Percentiles rank a stretch among this genome's conserved stretches.
Evolutionary conservation across 2,888 invertebrate genomes (phyloP).

Genomic region (Nymphalis urticae): DNA sequence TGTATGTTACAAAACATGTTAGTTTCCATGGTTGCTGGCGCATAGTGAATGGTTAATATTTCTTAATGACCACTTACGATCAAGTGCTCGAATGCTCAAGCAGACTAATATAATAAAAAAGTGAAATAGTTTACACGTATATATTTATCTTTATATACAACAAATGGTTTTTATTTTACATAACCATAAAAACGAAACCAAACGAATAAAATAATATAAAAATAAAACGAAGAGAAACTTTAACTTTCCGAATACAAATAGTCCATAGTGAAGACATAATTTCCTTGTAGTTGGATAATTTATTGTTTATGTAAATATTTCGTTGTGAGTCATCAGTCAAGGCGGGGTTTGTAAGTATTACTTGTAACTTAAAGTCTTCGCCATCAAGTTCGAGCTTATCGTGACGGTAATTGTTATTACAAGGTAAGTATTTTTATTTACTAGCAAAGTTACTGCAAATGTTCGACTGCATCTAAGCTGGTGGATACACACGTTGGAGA

Average conservation of each 20-base stretch:
- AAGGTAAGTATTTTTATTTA: not conserved
- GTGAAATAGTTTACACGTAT: too few relatives aligned
- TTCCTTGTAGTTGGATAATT: constrained; percentile 28
- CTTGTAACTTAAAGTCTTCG: not conserved
- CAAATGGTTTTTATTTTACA: too few relatives aligned
- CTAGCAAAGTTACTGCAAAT: not conserved
- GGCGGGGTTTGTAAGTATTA: not conserved
- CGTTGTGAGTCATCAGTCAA: constrained; percentile 32
- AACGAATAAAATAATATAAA: not conserved
- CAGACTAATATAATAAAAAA: too few relatives aligned
- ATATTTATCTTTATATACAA: too few relatives aligned
- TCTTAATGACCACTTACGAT: too few relatives aligned
- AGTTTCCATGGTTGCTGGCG: too few relatives aligned
- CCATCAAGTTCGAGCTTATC: not conserved
- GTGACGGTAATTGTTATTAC: not conserved
- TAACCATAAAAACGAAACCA: not conserved
- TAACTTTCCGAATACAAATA: constrained; percentile 17
- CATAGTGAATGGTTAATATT: too few relatives aligned
- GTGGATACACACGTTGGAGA: too few relatives aligned
- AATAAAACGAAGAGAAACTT: constrained; percentile 1
- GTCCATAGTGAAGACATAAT: constrained; percentile 18
- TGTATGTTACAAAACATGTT: too few relatives aligned
- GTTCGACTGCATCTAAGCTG: too few relatives aligned
- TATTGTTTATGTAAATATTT: constrained; percentile 34
- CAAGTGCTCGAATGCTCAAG: too few relatives aligned